Evolutionary conservation across 2,888 invertebrate species (phyloP).

Genomic region (Brenthis ino): DNA sequence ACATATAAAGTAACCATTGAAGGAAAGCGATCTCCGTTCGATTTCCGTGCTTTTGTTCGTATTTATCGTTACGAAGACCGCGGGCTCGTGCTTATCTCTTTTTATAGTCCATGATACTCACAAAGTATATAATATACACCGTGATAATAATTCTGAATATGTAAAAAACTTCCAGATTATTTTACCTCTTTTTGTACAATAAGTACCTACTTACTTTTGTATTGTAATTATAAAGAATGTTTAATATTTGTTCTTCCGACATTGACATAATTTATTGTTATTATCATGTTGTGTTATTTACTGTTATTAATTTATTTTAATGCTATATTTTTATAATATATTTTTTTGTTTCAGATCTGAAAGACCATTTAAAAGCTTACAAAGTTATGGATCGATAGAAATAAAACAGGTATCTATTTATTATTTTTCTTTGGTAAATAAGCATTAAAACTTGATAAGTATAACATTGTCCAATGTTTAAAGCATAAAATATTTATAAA

Average conservation of each 20-base stretch:
- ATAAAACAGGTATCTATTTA: conserved; percentile 19
- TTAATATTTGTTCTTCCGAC: no score
- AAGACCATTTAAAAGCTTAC: background rate
- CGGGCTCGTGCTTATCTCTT: conserved; percentile 60
- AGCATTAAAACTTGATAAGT: conserved; percentile 6
- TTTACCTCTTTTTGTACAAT: background rate
- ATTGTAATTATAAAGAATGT: no score
- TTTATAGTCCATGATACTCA: conserved; percentile 76
- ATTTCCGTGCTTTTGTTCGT: conserved; percentile 70
- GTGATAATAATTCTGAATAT: background rate
- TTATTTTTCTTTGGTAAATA: background rate
- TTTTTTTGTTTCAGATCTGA: conserved; percentile 26
- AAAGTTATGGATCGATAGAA: conserved; percentile 23
- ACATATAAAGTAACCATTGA: conserved; percentile 83
- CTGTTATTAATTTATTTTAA: background rate
- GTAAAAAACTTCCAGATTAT: background rate
- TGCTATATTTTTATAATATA: background rate
- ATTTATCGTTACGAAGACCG: conserved; percentile 79
- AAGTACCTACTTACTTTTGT: no score
- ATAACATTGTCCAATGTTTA: conserved; percentile 27
- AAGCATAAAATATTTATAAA: conserved; percentile 25
- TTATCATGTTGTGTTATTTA: background rate
- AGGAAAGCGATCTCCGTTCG: conserved; percentile 80
- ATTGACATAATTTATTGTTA: no score
- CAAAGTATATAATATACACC: conserved; percentile 60